Evolutionary conservation across 2,113 vertebrate species (phyloP).

Genomic region (Cynopterus brachyotis): DNA sequence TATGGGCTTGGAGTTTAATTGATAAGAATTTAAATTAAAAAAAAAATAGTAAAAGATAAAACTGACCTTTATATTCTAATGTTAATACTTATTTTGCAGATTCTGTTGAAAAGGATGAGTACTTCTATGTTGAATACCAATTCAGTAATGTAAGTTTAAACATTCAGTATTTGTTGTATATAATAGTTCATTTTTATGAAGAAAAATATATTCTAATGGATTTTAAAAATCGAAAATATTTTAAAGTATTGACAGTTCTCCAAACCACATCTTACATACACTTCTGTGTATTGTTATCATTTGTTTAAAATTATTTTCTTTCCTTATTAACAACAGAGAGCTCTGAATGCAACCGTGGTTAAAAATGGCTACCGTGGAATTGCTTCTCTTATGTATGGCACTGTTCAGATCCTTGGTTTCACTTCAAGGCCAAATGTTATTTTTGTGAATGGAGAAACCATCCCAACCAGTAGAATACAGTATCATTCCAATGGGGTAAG

Average conservation of each 20-base stretch:
- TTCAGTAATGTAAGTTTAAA: constrained; percentile 72
- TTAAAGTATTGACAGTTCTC: background rate
- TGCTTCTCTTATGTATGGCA: constrained; percentile 61
- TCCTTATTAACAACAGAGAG: constrained; percentile 62
- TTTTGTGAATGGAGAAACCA: constrained; percentile 67
- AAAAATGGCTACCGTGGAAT: constrained; percentile 73
- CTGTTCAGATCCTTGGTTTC: constrained; percentile 72
- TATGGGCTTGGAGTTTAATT: background rate
- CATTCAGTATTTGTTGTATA: background rate
- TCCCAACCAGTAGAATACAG: background rate
- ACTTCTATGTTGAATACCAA: constrained; percentile 72
- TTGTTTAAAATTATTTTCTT: constrained; percentile 56
- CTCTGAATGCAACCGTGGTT: constrained; percentile 70
- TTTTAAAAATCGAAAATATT: constrained; percentile 1
- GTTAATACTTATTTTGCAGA: constrained; percentile 71
- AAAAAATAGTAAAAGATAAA: background rate
- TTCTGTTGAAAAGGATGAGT: constrained; percentile 57
- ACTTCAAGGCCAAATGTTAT: constrained; percentile 57
- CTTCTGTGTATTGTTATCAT: background rate
- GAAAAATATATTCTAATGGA: background rate
- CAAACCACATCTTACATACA: background rate
- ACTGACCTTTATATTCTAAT: background rate
- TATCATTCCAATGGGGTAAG: constrained; percentile 65
- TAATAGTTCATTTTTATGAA: constrained; percentile 37
- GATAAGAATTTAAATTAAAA: background rate